Conservation (phyloP, 2,113 vertebrate species). For the Azemiops feae region DNA sequence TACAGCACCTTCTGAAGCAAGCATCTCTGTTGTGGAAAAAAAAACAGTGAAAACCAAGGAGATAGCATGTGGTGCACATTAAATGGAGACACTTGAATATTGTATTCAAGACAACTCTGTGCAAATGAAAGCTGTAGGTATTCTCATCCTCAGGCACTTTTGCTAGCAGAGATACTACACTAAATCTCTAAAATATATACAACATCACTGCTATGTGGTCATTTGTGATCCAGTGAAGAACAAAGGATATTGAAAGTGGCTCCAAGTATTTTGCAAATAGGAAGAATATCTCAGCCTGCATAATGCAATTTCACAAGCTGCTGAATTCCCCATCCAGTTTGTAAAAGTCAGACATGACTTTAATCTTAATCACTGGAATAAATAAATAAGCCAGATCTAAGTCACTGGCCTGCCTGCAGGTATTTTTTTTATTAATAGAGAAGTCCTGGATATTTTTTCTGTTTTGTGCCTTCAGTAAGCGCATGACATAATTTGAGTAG, state of each 20-base stretch:
- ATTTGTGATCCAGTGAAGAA: slow-evolving; percentile 40
- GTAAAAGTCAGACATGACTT: slow-evolving; percentile 52
- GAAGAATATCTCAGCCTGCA: slow-evolving; percentile 34
- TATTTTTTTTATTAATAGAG: background rate
- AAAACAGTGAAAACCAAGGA: background rate
- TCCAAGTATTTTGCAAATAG: slow-evolving; percentile 25
- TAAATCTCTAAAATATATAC: background rate
- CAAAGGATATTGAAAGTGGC: background rate
- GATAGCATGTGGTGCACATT: background rate
- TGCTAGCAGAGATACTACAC: background rate
- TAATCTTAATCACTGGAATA: background rate
- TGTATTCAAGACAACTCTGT: background rate
- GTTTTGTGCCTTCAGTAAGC: background rate
- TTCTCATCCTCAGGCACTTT: background rate
- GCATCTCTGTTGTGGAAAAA: background rate
- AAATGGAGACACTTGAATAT: background rate
- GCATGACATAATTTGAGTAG: background rate
- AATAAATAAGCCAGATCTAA: background rate
- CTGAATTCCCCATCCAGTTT: slow-evolving; percentile 16
- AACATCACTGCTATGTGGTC: slow-evolving; percentile 42
- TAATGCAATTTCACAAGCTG: slow-evolving; percentile 30
- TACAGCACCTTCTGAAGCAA: background rate
- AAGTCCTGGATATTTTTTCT: background rate
- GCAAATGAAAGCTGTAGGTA: background rate
- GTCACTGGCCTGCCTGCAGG: background rate